Percentiles rank a stretch among this genome's conserved stretches.
Conservation (phyloP, 2,888 invertebrate species). For the Arrhopalites spinosus region DNA sequence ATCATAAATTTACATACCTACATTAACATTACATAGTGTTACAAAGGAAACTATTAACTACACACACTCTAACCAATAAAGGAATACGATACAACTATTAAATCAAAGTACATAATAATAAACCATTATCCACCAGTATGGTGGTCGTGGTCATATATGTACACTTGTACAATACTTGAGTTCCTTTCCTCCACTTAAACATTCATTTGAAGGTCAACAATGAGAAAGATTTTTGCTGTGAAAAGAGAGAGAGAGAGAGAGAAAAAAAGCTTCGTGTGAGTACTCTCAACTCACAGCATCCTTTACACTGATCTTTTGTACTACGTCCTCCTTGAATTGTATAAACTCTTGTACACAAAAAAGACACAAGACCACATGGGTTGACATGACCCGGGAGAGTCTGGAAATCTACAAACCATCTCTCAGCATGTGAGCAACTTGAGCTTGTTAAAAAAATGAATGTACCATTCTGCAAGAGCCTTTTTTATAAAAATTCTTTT, state of each 20-base stretch:
- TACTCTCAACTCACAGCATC: background rate
- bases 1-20: too few species aligned
- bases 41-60: too few species aligned
- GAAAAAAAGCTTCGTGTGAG: background rate
- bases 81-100: too few species aligned
- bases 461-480: too few species aligned
- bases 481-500: too few species aligned
- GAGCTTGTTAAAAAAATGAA: background rate
- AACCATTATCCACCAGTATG: background rate
- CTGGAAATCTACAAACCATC: background rate
- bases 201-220: background rate
- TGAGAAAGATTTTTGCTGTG: too few species aligned
- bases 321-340: background rate
- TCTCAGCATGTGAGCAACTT: constrained; percentile 5
- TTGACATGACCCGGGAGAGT: constrained; percentile 5
- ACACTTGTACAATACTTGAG: constrained; percentile 8
- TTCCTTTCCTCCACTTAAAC: background rate
- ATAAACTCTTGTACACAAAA: background rate
- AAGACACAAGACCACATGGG: background rate
- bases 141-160: background rate
- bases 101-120: background rate
- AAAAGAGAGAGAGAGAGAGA: background rate
- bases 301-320: background rate
- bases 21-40: too few species aligned
- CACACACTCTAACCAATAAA: too few species aligned